Conservation (phyloP, 2,888 invertebrate species). For the Scaeva pyrastri region DNA sequence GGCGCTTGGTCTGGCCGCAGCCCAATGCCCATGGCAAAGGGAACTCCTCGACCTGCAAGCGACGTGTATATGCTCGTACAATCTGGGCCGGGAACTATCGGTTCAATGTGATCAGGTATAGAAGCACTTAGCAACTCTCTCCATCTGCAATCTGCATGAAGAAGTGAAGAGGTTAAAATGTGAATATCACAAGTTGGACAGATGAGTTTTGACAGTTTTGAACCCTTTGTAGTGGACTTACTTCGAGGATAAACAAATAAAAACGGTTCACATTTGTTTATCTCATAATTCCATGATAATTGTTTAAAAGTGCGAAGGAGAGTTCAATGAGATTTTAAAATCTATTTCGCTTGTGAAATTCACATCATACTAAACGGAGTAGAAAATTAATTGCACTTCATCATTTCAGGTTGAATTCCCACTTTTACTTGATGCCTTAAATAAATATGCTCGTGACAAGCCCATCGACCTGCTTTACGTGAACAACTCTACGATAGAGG, state of each 20-base stretch:
- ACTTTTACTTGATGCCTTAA: slow-evolving; percentile 89
- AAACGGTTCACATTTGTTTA: neutral
- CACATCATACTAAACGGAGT: neutral
- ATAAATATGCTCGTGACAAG: slow-evolving; percentile 88
- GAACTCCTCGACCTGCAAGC: slow-evolving; percentile 90
- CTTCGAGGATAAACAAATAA: neutral
- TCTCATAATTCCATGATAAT: too few relatives aligned
- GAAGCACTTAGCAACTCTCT: slow-evolving; percentile 7
- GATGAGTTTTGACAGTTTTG: too few relatives aligned
- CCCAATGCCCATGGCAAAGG: slow-evolving; percentile 94
- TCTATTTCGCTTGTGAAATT: slow-evolving; percentile 7
- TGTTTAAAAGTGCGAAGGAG: too few relatives aligned
- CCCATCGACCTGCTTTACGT: slow-evolving; percentile 93
- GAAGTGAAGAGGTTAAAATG: neutral
- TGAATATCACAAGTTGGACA: slow-evolving; percentile 8
- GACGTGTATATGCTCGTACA: slow-evolving; percentile 94
- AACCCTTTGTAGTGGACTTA: too few relatives aligned
- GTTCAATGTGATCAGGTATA: slow-evolving; percentile 94
- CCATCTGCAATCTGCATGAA: neutral
- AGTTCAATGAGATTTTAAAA: too few relatives aligned
- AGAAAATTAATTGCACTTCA: slow-evolving; percentile 47
- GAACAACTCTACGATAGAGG: slow-evolving; percentile 92
- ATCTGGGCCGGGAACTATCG: slow-evolving; percentile 92
- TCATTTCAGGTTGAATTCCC: slow-evolving; percentile 89
- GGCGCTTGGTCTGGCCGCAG: slow-evolving; percentile 78